These are phyloP conservation scores for Drosophila pandora DNA, from an alignment of 1,140 invertebrate genomes.

Conservation along the genomic window DNA sequence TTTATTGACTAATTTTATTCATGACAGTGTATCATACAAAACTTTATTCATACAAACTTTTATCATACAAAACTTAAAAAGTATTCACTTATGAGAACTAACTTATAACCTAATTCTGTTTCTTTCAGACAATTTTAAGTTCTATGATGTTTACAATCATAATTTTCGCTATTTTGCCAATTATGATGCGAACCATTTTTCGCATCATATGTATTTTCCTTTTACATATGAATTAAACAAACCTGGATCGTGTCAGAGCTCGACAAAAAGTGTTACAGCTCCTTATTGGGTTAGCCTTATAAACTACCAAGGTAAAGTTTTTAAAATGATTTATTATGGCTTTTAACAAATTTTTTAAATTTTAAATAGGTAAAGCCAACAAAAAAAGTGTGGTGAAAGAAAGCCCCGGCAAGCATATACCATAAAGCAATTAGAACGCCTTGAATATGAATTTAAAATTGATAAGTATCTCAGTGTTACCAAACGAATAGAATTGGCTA, in stretches of 20 bases:
- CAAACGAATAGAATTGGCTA: constrained; percentile 96
- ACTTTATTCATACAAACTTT: too few species aligned
- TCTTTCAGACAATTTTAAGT: too few species aligned
- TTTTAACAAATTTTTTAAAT: neutral
- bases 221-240: neutral
- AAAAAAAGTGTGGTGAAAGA: constrained; percentile 93
- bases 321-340: too few species aligned
- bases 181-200: neutral
- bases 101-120: too few species aligned
- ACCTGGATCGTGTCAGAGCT: neutral
- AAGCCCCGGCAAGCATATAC: constrained; percentile 98
- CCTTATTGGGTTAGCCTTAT: neutral
- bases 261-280: neutral
- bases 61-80: too few species aligned
- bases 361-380: constrained; percentile 87
- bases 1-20: too few species aligned
- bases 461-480: constrained; percentile 98
- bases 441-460: constrained; percentile 96
- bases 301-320: too few species aligned
- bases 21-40: too few species aligned
- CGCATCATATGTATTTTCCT: neutral
- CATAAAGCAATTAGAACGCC: constrained; percentile 94
- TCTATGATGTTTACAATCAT: neutral
- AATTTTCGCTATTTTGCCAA: neutral
- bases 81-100: too few species aligned